phyloP scores from a whole-genome alignment of 2,888 invertebrate species.

The Automeris io region DNA sequence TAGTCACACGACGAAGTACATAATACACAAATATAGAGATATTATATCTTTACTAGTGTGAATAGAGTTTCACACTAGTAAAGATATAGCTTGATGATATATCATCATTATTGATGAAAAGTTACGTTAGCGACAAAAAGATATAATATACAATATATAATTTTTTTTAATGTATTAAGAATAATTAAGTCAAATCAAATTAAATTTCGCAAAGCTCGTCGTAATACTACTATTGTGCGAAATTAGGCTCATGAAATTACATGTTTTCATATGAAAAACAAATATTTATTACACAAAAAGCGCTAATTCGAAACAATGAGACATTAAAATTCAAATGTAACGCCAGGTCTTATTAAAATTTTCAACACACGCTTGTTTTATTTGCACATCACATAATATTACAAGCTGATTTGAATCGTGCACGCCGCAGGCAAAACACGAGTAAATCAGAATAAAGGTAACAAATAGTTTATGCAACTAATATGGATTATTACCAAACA shows the following conservation, averaged over 20 bases:
- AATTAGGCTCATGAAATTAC: not conserved
- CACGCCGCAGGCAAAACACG: not conserved
- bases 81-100: too few relatives aligned
- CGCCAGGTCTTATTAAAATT: constrained; percentile 6
- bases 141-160: too few relatives aligned
- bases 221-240: not conserved
- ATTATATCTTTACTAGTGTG: too few relatives aligned
- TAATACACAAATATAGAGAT: too few relatives aligned
- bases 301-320: constrained; percentile 15
- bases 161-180: too few relatives aligned
- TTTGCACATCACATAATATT: not conserved
- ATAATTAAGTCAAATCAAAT: too few relatives aligned
- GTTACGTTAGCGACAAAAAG: too few relatives aligned
- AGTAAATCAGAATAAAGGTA: not conserved
- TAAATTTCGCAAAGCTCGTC: not conserved
- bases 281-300: constrained; percentile 16
- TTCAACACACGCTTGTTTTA: constrained; percentile 4
- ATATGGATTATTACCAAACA: not conserved
- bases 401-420: not conserved
- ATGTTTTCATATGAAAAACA: constrained; percentile 1
- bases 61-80: too few relatives aligned
- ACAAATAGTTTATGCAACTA: not conserved
- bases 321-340: constrained; percentile 13
- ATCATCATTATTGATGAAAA: too few relatives aligned
- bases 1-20: too few relatives aligned